These are phyloP conservation scores for Cephus pulcher DNA, from an alignment of 2,888 invertebrate species.

Conservation along the genomic window DNA sequence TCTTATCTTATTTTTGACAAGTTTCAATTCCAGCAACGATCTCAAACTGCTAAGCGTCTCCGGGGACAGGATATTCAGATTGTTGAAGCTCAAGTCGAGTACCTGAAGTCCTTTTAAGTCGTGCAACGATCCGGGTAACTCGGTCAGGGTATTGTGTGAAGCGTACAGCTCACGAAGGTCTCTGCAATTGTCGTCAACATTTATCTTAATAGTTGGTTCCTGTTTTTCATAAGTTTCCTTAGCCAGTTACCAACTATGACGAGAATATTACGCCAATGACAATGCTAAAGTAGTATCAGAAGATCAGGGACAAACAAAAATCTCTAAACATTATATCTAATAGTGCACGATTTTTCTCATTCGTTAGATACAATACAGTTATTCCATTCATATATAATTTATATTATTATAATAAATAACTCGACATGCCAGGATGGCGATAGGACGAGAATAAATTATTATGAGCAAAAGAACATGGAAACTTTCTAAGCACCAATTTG, in stretches of 20 bases:
- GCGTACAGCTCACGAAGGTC: conserved; percentile 80
- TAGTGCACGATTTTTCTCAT: neutral
- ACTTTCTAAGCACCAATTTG: conserved; percentile 60
- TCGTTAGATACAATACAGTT: neutral
- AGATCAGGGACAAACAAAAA: neutral
- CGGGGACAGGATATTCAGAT: conserved; percentile 77
- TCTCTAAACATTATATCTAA: neutral
- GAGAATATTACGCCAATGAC: neutral
- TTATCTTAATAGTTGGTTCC: neutral
- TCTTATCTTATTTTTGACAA: conserved; percentile 81
- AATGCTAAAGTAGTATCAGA: neutral
- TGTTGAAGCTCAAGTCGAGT: conserved; percentile 83
- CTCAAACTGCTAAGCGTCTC: conserved; percentile 78
- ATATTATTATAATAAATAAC: conserved; percentile 5
- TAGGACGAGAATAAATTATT: conserved; percentile 44
- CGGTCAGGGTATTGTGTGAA: conserved; percentile 81
- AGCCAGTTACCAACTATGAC: neutral
- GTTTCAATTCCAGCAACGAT: conserved; percentile 76
- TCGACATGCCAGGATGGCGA: conserved; percentile 45
- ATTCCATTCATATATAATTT: neutral
- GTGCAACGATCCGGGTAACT: conserved; percentile 78
- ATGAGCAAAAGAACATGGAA: conserved; percentile 36
- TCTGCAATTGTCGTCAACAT: conserved; percentile 66
- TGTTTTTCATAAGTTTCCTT: neutral
- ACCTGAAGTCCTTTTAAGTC: conserved; percentile 76